Percentiles rank a stretch among this genome's conserved stretches.
Conservation (phyloP, 2,113 vertebrate species). For the Clarias batrachus region DNA sequence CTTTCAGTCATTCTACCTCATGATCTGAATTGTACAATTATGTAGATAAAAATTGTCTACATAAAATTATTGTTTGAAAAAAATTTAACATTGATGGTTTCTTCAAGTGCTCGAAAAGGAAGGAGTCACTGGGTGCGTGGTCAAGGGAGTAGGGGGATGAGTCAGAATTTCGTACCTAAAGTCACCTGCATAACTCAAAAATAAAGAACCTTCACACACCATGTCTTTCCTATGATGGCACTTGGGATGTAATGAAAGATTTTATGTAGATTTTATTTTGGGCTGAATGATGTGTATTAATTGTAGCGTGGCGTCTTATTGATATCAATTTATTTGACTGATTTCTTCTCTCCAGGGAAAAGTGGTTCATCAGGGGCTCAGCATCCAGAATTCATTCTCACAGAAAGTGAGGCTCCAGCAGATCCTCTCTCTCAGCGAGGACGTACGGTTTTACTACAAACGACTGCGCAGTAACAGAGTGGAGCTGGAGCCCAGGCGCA, state of each 20-base stretch:
- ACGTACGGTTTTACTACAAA: constrained; percentile 92
- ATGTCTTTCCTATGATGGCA: neutral
- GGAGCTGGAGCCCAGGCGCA: constrained; percentile 90
- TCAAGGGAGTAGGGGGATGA: too few relatives aligned
- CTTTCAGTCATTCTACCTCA: neutral
- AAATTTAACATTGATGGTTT: too few relatives aligned
- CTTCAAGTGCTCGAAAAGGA: too few relatives aligned
- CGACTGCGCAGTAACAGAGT: constrained; percentile 89
- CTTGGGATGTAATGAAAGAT: neutral
- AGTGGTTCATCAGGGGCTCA: constrained; percentile 91
- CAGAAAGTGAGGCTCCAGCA: constrained; percentile 94
- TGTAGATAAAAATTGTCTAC: neutral
- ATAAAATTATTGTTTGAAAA: too few relatives aligned
- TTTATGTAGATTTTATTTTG: neutral
- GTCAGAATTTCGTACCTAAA: too few relatives aligned
- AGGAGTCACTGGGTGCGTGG: too few relatives aligned
- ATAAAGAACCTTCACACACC: neutral
- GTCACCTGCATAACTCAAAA: neutral
- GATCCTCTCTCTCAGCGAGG: constrained; percentile 89
- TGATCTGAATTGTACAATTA: neutral
- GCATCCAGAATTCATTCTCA: constrained; percentile 92
- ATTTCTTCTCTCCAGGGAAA: constrained; percentile 79
- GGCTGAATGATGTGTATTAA: neutral
- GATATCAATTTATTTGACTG: neutral
- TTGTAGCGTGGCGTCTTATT: neutral